phyloP scores from a whole-genome alignment of 2,888 invertebrate species.

The Gymnocheta viridis region DNA sequence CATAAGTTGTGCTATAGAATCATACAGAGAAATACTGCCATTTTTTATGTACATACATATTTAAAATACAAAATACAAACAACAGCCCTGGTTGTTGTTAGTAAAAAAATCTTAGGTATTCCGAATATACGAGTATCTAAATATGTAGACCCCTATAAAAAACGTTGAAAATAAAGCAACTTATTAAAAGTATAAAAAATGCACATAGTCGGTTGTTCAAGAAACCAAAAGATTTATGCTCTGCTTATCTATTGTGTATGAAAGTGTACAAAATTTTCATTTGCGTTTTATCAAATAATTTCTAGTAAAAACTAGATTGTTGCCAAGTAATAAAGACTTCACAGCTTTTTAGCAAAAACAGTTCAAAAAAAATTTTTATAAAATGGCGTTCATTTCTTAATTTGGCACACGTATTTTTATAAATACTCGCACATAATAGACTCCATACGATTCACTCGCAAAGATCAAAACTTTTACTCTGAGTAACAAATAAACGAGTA shows the following conservation, averaged over 20 bases:
- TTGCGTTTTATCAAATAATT: background rate
- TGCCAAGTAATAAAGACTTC: slow-evolving; percentile 2
- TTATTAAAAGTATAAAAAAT: background rate
- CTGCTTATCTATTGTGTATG: background rate
- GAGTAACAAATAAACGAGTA: background rate
- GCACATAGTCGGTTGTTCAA: background rate
- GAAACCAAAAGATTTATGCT: background rate
- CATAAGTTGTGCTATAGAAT: too few relatives aligned
- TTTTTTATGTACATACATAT: too few relatives aligned
- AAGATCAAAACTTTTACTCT: slow-evolving; percentile 8
- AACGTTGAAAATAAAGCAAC: background rate
- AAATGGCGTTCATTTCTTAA: slow-evolving; percentile 21
- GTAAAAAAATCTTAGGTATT: too few relatives aligned
- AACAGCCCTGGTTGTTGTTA: too few relatives aligned
- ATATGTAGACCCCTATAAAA: too few relatives aligned
- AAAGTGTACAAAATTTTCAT: background rate
- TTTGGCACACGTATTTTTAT: background rate
- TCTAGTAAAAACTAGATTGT: slow-evolving; percentile 5
- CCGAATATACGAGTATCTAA: too few relatives aligned
- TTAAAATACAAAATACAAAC: too few relatives aligned
- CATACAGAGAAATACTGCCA: too few relatives aligned
- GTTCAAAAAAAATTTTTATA: background rate
- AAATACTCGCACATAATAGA: background rate
- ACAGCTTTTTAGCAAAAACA: background rate
- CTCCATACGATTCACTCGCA: background rate